Base-by-base conservation (phyloP, 2,113 vertebrate genomes). In the Trematomus loennbergii region DNA sequence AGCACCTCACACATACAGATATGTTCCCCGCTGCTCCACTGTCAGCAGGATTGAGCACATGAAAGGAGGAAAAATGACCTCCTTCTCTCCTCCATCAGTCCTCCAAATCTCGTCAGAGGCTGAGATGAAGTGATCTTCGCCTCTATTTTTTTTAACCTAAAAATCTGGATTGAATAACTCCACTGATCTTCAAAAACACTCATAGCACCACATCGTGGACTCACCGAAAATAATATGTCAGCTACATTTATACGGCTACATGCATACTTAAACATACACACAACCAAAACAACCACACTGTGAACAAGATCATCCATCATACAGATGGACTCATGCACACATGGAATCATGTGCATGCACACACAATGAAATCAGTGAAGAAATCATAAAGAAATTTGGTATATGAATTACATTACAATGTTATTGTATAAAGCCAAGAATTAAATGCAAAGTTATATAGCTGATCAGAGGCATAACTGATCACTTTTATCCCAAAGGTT, bases 101-200 rank as follows among this genome's bases (percentile, higher is more conserved):
- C 12, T 52, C 49, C 53, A 69, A 89, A 75, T 61, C 71, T 63
- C 40, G 68, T 67, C 65, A 83, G 60, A 59, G 25, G 36, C 69
- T 15, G 45, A 48, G 53, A 73, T 79, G 20, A 69, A 64, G 50
- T 9, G 55, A n/a, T 45, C 57, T 7, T 50, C 7, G 0, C 3
- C 18, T 29, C 5, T 40, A 7, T 9, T 8, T 40, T 8, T 40
- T 40, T 54, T 65, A 40, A 73, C 62, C 29, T 72, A 12, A 25
- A 57, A 67, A 78, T 88, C 82, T 92, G 77, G 83, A 85, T 81
- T 74, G 61, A 68, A 72, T 87, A 87, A 79, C 61, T 10, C 55
- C 20, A 15, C 61, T 36, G 62, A 84, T 82, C 81, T 72, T 86
- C 67, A 82, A 78, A 76, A 79, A 58, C 70, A 80, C 17, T 33